These are phyloP conservation scores for Notamacropus eugenii DNA, from an alignment of 2,797 vertebrate species.

Conservation along the genomic window DNA sequence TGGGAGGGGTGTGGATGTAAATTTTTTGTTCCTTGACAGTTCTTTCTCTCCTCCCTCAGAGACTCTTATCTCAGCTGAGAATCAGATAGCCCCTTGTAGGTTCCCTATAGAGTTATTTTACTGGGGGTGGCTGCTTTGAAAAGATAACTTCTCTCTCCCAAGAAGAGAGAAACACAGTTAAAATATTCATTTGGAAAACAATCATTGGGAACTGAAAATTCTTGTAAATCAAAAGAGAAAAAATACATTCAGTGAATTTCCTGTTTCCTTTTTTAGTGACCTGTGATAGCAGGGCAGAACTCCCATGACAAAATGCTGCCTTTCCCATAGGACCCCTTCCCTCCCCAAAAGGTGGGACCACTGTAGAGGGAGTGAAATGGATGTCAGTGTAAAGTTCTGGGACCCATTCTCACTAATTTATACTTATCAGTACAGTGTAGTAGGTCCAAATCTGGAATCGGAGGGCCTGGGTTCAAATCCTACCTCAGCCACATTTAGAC, in stretches of 20 bases:
- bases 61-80: conserved; percentile 82
- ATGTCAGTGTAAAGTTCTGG: background rate
- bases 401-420: background rate
- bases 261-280: conserved; percentile 49
- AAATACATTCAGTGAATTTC: conserved; percentile 60
- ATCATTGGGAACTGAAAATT: conserved; percentile 73
- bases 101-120: conserved; percentile 83
- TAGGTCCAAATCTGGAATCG: background rate
- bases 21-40: conserved; percentile 79
- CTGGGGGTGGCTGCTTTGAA: conserved; percentile 79
- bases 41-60: conserved; percentile 57
- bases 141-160: conserved; percentile 82
- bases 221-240: conserved; percentile 66
- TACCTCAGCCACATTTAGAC: background rate
- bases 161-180: conserved; percentile 74
- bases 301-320: conserved; percentile 33
- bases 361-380: background rate
- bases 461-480: background rate
- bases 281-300: conserved; percentile 30
- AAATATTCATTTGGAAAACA: conserved; percentile 80
- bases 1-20: conserved; percentile 75
- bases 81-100: conserved; percentile 78
- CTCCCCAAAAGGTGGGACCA: background rate
- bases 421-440: background rate
- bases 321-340: conserved; percentile 2